phyloP scores from a whole-genome alignment of 2,888 invertebrate species.

The Sceliomorpha sp. region DNA sequence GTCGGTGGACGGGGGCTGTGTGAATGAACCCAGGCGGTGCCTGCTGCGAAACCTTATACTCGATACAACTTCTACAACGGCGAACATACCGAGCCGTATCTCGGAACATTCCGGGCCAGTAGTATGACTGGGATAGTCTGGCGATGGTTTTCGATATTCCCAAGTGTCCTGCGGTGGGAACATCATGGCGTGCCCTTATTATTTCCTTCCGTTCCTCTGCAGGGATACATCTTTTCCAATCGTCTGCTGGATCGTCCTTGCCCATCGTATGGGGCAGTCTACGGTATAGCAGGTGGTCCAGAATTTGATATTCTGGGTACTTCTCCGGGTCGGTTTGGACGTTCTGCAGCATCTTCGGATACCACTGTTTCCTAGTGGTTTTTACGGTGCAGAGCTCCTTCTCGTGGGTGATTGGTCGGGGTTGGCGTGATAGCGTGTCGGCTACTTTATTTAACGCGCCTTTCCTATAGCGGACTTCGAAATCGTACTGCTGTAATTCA shows the following conservation, averaged over 20 bases:
- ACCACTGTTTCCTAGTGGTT: constrained; percentile 1
- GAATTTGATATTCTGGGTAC: constrained; percentile 6
- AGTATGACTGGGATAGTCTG: constrained; percentile 21
- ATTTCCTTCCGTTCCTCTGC: background rate
- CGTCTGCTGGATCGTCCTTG: constrained; percentile 2
- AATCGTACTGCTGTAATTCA: constrained; percentile 33
- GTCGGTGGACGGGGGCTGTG: too few species aligned
- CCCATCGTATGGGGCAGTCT: constrained; percentile 6
- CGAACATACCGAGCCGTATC: too few species aligned
- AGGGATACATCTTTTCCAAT: constrained; percentile 44
- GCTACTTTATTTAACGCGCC: constrained; percentile 22
- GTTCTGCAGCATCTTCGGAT: background rate
- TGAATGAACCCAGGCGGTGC: too few species aligned
- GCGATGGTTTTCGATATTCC: constrained; percentile 14
- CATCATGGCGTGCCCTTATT: constrained; percentile 21
- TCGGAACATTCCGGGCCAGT: background rate
- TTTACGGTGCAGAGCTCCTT: background rate
- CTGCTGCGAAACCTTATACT: too few species aligned
- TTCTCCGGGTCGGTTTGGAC: background rate
- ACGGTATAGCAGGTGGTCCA: constrained; percentile 12
- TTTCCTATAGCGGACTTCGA: constrained; percentile 7
- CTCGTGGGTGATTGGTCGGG: background rate
- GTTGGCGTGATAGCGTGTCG: constrained; percentile 38
- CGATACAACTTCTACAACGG: too few species aligned
- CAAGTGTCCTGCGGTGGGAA: constrained; percentile 35